A percentile compares a stretch with the other conserved stretches of the same genome.
Conservation (phyloP, 2,888 invertebrate genomes). For the Chrysolina oricalcia region DNA sequence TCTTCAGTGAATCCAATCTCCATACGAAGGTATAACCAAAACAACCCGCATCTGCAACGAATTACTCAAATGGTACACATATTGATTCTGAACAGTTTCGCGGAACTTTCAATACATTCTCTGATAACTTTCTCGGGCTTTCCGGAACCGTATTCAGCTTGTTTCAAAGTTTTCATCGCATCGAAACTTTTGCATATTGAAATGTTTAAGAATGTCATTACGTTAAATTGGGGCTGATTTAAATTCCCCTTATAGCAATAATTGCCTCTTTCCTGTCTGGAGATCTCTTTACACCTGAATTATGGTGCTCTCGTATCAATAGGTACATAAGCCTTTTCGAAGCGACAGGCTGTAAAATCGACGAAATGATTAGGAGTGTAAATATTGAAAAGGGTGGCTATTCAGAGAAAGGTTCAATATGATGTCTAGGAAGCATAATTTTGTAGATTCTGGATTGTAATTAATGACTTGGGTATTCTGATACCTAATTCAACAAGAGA, state of each 20-base stretch:
- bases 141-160: neutral
- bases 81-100: constrained; percentile 15
- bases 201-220: constrained; percentile 26
- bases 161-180: constrained; percentile 22
- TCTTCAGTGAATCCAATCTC: neutral
- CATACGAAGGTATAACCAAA: neutral
- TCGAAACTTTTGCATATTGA: constrained; percentile 27
- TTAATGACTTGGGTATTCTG: too few species aligned
- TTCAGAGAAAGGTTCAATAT: too few species aligned
- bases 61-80: constrained; percentile 8
- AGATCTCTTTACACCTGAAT: constrained; percentile 20
- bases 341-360: neutral
- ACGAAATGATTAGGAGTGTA: neutral
- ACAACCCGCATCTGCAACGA: constrained; percentile 2
- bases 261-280: constrained; percentile 2
- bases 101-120: neutral
- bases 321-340: neutral
- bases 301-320: neutral
- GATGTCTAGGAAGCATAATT: too few species aligned
- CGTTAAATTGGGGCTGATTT: constrained; percentile 23
- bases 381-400: neutral
- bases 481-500: too few species aligned
- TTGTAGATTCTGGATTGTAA: too few species aligned
- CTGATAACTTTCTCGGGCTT: constrained; percentile 5
- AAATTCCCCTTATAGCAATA: constrained; percentile 15